phyloP scores from a whole-genome alignment of 1,140 invertebrate genomes.

The Drosophila funebris region DNA sequence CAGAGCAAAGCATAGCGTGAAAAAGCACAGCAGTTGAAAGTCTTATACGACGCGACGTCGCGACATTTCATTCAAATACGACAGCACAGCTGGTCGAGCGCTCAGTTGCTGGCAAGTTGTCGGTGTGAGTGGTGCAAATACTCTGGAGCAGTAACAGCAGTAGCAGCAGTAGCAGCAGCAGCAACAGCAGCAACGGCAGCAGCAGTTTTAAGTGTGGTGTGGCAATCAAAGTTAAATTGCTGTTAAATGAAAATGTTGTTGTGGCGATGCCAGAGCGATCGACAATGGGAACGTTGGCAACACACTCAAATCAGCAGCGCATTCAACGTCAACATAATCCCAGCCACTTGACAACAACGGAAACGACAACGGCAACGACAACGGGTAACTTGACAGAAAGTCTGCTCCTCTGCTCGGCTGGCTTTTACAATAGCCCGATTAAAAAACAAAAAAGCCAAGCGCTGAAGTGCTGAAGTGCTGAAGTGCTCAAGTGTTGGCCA shows the following conservation, averaged over 20 bases:
- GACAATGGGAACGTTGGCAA: conserved; percentile 10
- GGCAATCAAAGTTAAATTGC: conserved; percentile 47
- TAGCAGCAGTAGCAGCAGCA: conserved; percentile 10
- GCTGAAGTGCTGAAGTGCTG: conserved; percentile 62
- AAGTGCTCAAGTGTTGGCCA: conserved; percentile 62
- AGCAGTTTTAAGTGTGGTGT: conserved; percentile 20
- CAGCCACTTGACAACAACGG: conserved; percentile 54
- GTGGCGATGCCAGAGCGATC: background rate
- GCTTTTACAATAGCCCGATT: conserved; percentile 68
- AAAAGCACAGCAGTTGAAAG: conserved; percentile 31
- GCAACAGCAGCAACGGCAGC: conserved; percentile 11
- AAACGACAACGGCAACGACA: conserved; percentile 4
- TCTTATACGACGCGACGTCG: conserved; percentile 33
- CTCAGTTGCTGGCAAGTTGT: conserved; percentile 77
- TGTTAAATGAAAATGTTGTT: conserved; percentile 38
- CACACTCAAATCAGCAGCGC: conserved; percentile 60
- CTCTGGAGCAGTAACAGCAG: conserved; percentile 22
- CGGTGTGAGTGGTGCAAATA: conserved; percentile 70
- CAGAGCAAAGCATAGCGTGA: conserved; percentile 1
- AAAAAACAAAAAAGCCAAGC: conserved; percentile 67
- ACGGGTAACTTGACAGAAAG: conserved; percentile 29
- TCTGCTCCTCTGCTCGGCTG: conserved; percentile 25
- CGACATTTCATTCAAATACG: conserved; percentile 73
- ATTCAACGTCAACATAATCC: conserved; percentile 79
- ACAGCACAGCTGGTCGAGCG: conserved; percentile 64